Conservation (phyloP, 64 coral and sea anemone genomes). For the Stichodactyla helianthus region DNA sequence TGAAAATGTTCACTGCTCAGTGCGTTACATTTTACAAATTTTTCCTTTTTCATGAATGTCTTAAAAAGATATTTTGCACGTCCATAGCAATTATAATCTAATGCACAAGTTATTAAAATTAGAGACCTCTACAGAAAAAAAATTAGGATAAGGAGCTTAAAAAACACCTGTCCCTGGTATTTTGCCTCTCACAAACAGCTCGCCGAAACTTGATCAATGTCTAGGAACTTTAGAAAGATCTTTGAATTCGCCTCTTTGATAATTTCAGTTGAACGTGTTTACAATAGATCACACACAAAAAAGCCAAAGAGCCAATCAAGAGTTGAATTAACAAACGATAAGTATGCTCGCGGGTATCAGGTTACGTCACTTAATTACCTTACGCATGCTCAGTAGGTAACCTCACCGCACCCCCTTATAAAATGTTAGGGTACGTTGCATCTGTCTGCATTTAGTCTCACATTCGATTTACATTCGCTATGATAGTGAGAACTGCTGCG, state of each 20-base stretch:
- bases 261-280: slow-evolving; percentile 3
- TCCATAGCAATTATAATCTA: slow-evolving; percentile 10
- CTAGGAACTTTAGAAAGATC: neutral
- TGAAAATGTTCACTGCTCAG: neutral
- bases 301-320: slow-evolving; percentile 1
- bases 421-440: slow-evolving; percentile 48
- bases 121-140: neutral
- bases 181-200: slow-evolving; percentile 12
- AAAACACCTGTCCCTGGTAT: neutral
- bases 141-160: neutral
- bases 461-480: slow-evolving; percentile 39
- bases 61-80: neutral
- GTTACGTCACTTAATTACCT: slow-evolving; percentile 79
- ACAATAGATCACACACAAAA: neutral
- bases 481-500: slow-evolving; percentile 52
- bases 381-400: slow-evolving; percentile 73
- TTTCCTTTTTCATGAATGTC: neutral
- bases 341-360: slow-evolving; percentile 53
- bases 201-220: slow-evolving; percentile 3
- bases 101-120: neutral
- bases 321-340: slow-evolving; percentile 6
- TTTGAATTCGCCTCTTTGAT: neutral
- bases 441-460: slow-evolving; percentile 69
- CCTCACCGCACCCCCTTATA: slow-evolving; percentile 61
- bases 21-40: neutral